Evolutionary conservation across 2,113 vertebrate species (phyloP).

Genomic region (Pongo pygmaeus): DNA sequence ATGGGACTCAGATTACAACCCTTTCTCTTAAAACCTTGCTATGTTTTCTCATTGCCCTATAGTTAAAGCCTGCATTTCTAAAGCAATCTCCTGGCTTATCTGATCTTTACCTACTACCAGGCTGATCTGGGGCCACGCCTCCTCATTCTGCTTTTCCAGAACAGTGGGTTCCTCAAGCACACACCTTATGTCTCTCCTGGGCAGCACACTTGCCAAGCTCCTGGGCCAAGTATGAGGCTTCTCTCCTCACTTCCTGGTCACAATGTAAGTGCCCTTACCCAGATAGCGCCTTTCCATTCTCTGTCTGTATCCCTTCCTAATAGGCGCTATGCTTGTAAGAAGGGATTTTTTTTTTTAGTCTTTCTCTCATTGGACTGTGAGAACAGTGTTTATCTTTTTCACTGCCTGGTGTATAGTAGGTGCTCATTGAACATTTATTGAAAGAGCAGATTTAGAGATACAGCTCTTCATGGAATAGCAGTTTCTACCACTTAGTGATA

Average conservation of each 20-base stretch:
- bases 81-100: not conserved
- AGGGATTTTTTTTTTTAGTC: not conserved
- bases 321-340: not conserved
- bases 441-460: not conserved
- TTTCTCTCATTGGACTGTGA: not conserved
- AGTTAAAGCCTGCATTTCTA: not conserved
- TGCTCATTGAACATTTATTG: not conserved
- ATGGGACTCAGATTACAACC: not conserved
- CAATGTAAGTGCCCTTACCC: not conserved
- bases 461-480: not conserved
- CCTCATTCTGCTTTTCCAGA: not conserved
- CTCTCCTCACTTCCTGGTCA: not conserved
- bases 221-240: not conserved
- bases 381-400: not conserved
- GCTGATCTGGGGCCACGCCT: not conserved
- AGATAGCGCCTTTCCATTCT: not conserved
- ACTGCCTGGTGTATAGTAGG: no score
- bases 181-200: not conserved
- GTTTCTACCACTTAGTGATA: not conserved
- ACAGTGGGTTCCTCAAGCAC: not conserved
- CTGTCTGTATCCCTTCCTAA: not conserved
- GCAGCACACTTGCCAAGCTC: not conserved
- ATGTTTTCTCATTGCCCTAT: not conserved
- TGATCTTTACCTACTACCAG: not conserved
- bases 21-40: not conserved